These are phyloP conservation scores for Vimba vimba DNA, from an alignment of 2,113 vertebrate genomes.

Conservation along the genomic window DNA sequence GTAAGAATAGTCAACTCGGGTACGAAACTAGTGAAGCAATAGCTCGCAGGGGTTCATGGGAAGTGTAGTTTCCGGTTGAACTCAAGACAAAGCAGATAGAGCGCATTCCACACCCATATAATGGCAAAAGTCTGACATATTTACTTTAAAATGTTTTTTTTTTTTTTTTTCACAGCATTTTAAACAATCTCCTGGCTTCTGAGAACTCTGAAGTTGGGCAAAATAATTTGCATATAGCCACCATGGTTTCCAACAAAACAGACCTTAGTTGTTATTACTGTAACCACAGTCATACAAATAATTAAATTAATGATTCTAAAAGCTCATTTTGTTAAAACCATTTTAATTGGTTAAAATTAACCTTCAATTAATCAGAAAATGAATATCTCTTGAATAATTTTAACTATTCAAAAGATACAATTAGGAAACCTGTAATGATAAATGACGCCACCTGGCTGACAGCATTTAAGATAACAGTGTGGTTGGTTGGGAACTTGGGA, in stretches of 20 bases:
- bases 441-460: background rate
- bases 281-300: background rate
- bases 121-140: background rate
- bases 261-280: background rate
- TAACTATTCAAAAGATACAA: background rate
- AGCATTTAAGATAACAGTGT: background rate
- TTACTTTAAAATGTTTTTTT: background rate
- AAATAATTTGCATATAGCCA: background rate
- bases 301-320: background rate
- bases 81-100: background rate
- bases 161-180: background rate
- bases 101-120: background rate
- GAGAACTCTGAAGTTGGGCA: background rate
- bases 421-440: no score
- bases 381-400: background rate
- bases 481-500: background rate
- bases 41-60: constrained; percentile 69
- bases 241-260: background rate
- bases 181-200: background rate
- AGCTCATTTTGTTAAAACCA: background rate
- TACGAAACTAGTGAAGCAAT: constrained; percentile 65
- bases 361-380: background rate
- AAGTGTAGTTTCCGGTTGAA: constrained; percentile 68
- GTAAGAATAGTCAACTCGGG: constrained; percentile 66
- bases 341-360: background rate